Conservation (phyloP, 2,797 vertebrate genomes). For the Emydoidea blandingii region DNA sequence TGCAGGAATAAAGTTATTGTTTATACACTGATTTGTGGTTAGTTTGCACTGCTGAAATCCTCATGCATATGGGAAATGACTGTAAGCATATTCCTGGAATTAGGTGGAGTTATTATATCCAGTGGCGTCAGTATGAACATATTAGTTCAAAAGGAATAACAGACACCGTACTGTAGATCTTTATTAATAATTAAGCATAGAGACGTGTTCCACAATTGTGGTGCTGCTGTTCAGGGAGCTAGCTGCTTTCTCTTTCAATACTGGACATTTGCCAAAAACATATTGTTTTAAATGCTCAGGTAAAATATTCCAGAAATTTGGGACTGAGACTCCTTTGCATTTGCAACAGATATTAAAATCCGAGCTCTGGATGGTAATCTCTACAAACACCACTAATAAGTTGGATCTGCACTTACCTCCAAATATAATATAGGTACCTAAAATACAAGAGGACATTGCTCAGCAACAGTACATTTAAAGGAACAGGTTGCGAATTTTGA, state of each 20-base stretch:
- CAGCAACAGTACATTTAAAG: background rate
- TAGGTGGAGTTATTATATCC: background rate
- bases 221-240: background rate
- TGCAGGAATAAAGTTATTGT: background rate
- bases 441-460: background rate
- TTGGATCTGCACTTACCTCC: background rate
- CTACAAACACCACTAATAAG: background rate
- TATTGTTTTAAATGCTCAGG: background rate
- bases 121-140: background rate
- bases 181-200: constrained; percentile 9
- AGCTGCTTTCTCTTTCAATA: background rate
- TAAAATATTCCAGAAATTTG: background rate
- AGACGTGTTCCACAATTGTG: background rate
- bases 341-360: background rate
- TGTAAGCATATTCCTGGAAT: background rate
- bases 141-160: constrained; percentile 28
- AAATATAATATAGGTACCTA: background rate
- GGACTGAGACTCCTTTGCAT: background rate
- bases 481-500: background rate
- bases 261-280: background rate
- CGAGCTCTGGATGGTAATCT: background rate
- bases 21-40: background rate
- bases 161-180: background rate
- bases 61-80: background rate
- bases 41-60: background rate